These are phyloP conservation scores for Bibio marci DNA, from an alignment of 2,888 invertebrate genomes.

Conservation along the genomic window DNA sequence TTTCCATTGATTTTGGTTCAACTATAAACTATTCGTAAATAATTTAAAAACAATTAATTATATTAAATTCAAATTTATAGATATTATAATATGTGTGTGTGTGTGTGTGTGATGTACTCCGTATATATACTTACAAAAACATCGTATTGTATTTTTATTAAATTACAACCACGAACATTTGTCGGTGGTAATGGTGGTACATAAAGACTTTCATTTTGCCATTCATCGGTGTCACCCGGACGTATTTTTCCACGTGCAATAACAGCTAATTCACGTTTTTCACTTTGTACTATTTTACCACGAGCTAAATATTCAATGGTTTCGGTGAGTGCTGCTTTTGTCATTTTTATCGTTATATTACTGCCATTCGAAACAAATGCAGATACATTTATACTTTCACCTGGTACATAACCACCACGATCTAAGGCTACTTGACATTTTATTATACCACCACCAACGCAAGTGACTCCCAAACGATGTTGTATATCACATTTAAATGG, in stretches of 20 bases:
- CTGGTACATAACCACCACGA: conserved; percentile 87
- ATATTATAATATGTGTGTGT: no score
- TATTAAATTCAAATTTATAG: background rate
- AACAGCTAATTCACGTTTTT: conserved; percentile 68
- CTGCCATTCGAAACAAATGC: conserved; percentile 76
- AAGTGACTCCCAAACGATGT: conserved; percentile 75
- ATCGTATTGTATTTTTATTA: conserved; percentile 85
- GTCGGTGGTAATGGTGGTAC: conserved; percentile 91
- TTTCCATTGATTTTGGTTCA: conserved; percentile 79
- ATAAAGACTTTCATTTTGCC: conserved; percentile 76
- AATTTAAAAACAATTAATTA: conserved; percentile 4
- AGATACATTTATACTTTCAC: conserved; percentile 75
- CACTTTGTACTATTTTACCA: conserved; percentile 72
- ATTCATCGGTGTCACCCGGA: conserved; percentile 64
- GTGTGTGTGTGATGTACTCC: no score
- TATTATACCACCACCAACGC: conserved; percentile 76
- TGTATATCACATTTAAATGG: conserved; percentile 82
- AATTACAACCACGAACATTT: conserved; percentile 81
- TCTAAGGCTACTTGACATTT: conserved; percentile 73
- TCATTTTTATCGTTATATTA: conserved; percentile 66
- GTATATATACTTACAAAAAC: conserved; percentile 69
- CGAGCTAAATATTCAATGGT: conserved; percentile 79
- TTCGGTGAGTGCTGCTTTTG: conserved; percentile 71
- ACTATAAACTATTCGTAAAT: conserved; percentile 57
- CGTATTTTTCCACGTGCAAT: conserved; percentile 65